These are phyloP conservation scores for Stomorhina lunata DNA, from an alignment of 2,888 invertebrate species.

Conservation along the genomic window DNA sequence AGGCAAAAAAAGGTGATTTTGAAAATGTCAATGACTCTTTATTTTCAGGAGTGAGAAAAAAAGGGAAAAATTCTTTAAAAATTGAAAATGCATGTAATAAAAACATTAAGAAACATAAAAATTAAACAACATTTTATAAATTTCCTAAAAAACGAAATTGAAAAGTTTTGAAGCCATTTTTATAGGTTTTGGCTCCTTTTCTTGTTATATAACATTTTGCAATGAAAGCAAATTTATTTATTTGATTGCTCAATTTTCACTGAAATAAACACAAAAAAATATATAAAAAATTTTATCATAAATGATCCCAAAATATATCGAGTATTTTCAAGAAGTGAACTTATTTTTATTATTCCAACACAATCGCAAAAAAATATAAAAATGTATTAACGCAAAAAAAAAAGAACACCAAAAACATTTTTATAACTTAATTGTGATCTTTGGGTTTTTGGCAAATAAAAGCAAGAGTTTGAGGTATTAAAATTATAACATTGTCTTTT, in stretches of 20 bases:
- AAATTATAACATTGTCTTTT: constrained; percentile 68
- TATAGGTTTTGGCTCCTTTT: not conserved
- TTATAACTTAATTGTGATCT: constrained; percentile 61
- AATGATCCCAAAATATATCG: not conserved
- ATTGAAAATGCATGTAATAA: not conserved
- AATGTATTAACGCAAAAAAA: constrained; percentile 9
- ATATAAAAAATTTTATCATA: not conserved
- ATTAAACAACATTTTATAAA: constrained; percentile 33
- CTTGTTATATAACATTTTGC: constrained; percentile 53
- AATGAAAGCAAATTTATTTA: constrained; percentile 69
- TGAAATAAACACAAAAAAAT: constrained; percentile 28
- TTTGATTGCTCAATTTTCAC: constrained; percentile 69
- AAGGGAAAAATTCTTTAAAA: constrained; percentile 13
- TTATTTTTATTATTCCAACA: not conserved
- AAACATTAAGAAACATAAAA: not conserved
- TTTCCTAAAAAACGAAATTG: constrained; percentile 35
- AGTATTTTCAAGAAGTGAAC: constrained; percentile 2
- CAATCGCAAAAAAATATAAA: not conserved
- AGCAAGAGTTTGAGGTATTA: constrained; percentile 49
- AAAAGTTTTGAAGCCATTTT: not conserved
- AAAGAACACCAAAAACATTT: constrained; percentile 46
- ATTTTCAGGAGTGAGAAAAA: not conserved
- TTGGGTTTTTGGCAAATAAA: not conserved
- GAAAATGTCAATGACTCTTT: constrained; percentile 39
- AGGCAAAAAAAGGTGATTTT: constrained; percentile 28